Conservation (phyloP, 2,113 vertebrate species). For the Collichthys lucidus region DNA sequence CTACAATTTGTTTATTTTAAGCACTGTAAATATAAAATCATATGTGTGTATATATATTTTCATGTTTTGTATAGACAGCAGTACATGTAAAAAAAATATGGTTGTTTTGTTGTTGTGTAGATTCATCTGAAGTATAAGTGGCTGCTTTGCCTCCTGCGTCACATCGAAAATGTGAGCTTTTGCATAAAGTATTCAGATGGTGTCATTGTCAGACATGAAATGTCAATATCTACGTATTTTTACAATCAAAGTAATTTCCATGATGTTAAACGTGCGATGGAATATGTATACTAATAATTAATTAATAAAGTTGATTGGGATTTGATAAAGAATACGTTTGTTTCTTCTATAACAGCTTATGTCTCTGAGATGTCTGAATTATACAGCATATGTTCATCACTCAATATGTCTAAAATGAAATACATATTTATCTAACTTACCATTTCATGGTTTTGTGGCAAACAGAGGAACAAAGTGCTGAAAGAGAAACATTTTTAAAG, state of each 20-base stretch:
- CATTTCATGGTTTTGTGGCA: not conserved
- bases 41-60: conserved; percentile 56
- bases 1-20: conserved; percentile 37
- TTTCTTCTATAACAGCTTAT: not conserved
- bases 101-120: conserved; percentile 59
- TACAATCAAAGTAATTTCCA: conserved; percentile 63
- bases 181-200: conserved; percentile 52
- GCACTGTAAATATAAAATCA: conserved; percentile 68
- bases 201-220: conserved; percentile 58
- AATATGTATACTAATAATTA: conserved; percentile 53
- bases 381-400: not conserved
- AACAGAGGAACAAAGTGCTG: not conserved
- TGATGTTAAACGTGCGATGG: conserved; percentile 69
- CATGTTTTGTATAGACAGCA: conserved; percentile 66
- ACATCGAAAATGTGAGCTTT: conserved; percentile 72
- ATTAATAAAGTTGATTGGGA: conserved; percentile 67
- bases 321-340: conserved; percentile 51
- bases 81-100: conserved; percentile 40
- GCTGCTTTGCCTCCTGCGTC: conserved; percentile 63
- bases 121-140: conserved; percentile 44
- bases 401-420: not conserved
- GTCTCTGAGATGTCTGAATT: not conserved
- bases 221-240: conserved; percentile 70
- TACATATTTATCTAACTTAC: too few relatives aligned
- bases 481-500: not conserved